Percentiles rank a stretch among this genome's conserved stretches.
Conservation (phyloP, 1,140 invertebrate genomes). For the Leptonema lineaticorne region DNA sequence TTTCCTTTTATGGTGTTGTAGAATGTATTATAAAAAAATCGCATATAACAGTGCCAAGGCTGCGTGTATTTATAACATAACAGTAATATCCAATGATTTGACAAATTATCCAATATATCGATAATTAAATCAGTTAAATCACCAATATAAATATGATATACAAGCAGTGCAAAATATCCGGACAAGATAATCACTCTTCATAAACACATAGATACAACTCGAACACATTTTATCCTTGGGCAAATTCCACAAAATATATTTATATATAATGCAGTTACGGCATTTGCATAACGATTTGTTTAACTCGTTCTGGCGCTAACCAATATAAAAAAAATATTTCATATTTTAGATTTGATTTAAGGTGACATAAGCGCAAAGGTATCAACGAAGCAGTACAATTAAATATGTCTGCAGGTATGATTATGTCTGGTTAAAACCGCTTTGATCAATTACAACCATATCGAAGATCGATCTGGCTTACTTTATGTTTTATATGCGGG, state of each 20-base stretch:
- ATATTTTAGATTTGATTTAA: background rate
- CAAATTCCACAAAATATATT: background rate
- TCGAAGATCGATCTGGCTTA: background rate
- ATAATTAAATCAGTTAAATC: too few relatives aligned
- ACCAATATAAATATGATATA: too few relatives aligned
- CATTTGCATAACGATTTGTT: constrained; percentile 1
- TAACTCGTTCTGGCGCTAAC: background rate
- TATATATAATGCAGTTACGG: background rate
- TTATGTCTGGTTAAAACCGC: background rate
- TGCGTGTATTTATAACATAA: too few relatives aligned
- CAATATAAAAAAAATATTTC: background rate
- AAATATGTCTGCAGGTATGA: background rate
- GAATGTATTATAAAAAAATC: too few relatives aligned
- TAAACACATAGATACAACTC: background rate
- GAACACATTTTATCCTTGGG: background rate
- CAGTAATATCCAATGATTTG: too few relatives aligned
- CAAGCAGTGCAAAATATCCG: background rate
- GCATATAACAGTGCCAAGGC: too few relatives aligned
- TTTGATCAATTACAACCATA: background rate
- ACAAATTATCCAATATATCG: too few relatives aligned
- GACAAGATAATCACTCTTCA: background rate
- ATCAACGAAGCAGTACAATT: background rate
- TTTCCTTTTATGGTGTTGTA: too few relatives aligned
- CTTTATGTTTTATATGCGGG: background rate
- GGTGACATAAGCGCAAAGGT: background rate